Evolutionary conservation across 2,888 invertebrate species (phyloP).

Genomic region (Drosophila limbata): DNA sequence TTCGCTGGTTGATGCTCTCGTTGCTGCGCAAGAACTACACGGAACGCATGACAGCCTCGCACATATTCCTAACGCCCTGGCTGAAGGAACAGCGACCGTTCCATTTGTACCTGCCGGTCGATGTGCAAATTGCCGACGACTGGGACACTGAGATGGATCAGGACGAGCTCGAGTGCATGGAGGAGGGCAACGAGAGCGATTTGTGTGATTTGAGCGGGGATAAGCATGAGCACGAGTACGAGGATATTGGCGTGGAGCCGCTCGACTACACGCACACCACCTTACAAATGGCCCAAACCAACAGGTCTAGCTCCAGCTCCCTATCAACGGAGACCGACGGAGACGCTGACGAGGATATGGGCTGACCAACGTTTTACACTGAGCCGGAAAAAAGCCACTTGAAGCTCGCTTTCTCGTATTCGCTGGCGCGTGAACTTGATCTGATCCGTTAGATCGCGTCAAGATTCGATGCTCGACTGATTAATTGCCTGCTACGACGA

Average conservation of each 20-base stretch:
- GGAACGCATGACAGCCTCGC: conserved; percentile 80
- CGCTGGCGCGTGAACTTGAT: conserved; percentile 62
- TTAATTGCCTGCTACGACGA: conserved; percentile 28
- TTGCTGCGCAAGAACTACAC: conserved; percentile 80
- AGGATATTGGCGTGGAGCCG: conserved; percentile 71
- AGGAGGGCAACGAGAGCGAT: conserved; percentile 30
- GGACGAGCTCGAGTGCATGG: conserved; percentile 48
- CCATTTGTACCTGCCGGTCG: conserved; percentile 79
- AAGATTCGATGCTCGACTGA: conserved; percentile 34
- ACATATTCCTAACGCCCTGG: conserved; percentile 82
- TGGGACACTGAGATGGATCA: conserved; percentile 64
- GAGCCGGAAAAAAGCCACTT: conserved; percentile 40
- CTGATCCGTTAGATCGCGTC: conserved; percentile 15
- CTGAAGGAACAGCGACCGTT: conserved; percentile 79
- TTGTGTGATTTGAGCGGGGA: conserved; percentile 44
- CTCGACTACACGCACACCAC: conserved; percentile 74
- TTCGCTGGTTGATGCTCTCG: conserved; percentile 79
- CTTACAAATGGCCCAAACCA: conserved; percentile 59
- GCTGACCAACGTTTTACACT: conserved; percentile 51
- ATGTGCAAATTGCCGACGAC: conserved; percentile 78
- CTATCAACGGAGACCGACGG: conserved; percentile 35
- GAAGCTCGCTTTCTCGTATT: conserved; percentile 53
- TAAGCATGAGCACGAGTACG: conserved; percentile 57
- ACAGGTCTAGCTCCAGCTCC: conserved; percentile 12
- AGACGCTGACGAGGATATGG: conserved; percentile 71